A percentile compares a stretch with the other conserved stretches of the same genome.
Evolutionary conservation across 2,888 invertebrate genomes (phyloP).

Genomic region (Epistrophella euchroma): DNA sequence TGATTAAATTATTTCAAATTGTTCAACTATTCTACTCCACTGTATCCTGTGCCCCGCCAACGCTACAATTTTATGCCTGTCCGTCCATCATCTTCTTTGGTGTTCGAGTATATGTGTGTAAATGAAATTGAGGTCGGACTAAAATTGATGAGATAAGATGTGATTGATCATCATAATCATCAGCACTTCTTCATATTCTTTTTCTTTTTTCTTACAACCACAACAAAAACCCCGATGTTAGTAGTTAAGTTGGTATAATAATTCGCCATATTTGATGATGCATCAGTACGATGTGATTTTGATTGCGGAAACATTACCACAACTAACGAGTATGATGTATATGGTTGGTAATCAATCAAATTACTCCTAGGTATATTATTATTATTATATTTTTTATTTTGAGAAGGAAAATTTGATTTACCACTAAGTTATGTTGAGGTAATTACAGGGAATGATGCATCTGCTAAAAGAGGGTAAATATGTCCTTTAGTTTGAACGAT

Average conservation of each 20-base stretch:
- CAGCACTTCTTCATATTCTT: slow-evolving; percentile 51
- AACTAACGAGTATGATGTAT: slow-evolving; percentile 58
- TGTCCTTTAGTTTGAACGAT: slow-evolving; percentile 1
- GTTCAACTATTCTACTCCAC: not conserved
- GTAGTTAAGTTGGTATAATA: slow-evolving; percentile 56
- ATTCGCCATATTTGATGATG: slow-evolving; percentile 45
- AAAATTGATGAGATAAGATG: slow-evolving; percentile 70
- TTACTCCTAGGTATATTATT: slow-evolving; percentile 18
- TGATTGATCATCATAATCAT: slow-evolving; percentile 73
- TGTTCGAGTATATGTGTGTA: slow-evolving; percentile 37
- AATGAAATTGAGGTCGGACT: slow-evolving; percentile 70
- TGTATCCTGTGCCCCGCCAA: not conserved
- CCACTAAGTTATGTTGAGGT: not conserved
- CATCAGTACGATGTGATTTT: slow-evolving; percentile 62
- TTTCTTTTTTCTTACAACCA: slow-evolving; percentile 2
- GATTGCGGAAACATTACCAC: slow-evolving; percentile 72
- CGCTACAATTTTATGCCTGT: not conserved
- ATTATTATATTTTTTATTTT: not conserved
- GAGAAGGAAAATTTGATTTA: slow-evolving; percentile 27
- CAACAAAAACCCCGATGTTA: slow-evolving; percentile 43
- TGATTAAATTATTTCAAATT: not conserved
- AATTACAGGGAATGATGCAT: slow-evolving; percentile 18
- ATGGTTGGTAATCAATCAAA: slow-evolving; percentile 67
- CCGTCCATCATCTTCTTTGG: slow-evolving; percentile 25
- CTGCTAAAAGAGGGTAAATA: not conserved